Percentiles rank a stretch among this genome's conserved stretches.
Evolutionary conservation across 1,140 invertebrate genomes (phyloP).

Genomic region (Neodiprion pinetum): DNA sequence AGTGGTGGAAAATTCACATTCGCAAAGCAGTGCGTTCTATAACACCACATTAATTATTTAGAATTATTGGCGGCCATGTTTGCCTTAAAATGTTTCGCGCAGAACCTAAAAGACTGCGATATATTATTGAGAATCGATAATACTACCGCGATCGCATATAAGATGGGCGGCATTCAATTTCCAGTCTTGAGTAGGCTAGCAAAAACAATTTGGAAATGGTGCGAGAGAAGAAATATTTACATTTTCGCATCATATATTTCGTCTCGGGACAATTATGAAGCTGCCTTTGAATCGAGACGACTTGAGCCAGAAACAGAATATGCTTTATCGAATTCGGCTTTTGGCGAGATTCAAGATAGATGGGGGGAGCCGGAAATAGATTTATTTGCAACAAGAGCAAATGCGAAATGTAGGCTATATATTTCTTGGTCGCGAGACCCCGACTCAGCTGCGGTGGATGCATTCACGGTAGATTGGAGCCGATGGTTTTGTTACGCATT

Average conservation of each 20-base stretch:
- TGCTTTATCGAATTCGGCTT: too few species aligned
- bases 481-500: too few species aligned
- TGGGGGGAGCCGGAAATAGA: too few species aligned
- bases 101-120: conserved; percentile 8
- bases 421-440: neutral
- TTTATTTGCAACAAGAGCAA: too few species aligned
- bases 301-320: too few species aligned
- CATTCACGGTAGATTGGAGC: too few species aligned
- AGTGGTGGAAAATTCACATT: conserved; percentile 20
- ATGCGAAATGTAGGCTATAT: too few species aligned
- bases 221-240: conserved; percentile 9
- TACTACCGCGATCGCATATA: conserved; percentile 24
- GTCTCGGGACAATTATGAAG: too few species aligned
- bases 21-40: conserved; percentile 14
- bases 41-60: conserved; percentile 21
- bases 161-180: conserved; percentile 27
- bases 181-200: conserved; percentile 29
- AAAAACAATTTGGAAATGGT: conserved; percentile 29
- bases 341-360: too few species aligned
- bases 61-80: conserved; percentile 20
- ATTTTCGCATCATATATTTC: too few species aligned
- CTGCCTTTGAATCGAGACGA: too few species aligned
- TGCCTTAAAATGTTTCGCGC: conserved; percentile 22
- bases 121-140: conserved; percentile 22
- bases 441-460: too few species aligned